Evolutionary conservation across 2,113 vertebrate species (phyloP).

Genomic region (Ptilorrhoa leucosticta): DNA sequence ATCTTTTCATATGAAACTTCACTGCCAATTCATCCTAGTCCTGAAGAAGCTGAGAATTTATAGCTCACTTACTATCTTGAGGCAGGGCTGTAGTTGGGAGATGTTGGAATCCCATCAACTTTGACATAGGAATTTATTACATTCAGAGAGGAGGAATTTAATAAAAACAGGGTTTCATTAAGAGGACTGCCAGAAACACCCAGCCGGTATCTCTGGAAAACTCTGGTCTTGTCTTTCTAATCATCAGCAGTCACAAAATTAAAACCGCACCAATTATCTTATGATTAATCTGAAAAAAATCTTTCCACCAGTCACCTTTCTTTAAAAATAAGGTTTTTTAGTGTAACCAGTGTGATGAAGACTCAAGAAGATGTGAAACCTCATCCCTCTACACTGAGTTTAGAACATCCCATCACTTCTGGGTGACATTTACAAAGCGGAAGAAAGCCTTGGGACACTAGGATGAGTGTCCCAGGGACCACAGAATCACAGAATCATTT

Average conservation of each 20-base stretch:
- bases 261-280: not conserved
- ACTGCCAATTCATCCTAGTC: not conserved
- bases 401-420: not conserved
- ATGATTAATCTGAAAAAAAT: not conserved
- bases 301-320: not conserved
- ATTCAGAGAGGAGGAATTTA: not conserved
- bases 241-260: not conserved
- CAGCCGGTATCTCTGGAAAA: not conserved
- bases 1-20: not conserved
- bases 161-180: not conserved
- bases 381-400: not conserved
- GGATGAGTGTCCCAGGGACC: not conserved
- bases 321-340: not conserved
- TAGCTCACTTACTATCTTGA: not conserved
- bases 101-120: not conserved
- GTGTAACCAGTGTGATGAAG: not conserved
- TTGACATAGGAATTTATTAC: not conserved
- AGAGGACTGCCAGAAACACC: not conserved
- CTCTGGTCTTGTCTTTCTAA: not conserved
- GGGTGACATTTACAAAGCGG: not conserved
- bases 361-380: not conserved
- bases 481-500: not conserved
- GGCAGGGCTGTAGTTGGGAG: not conserved
- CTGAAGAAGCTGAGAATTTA: not conserved
- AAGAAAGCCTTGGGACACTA: not conserved